phyloP scores from a whole-genome alignment of 2,797 vertebrate species.

The Molossus molossus region DNA sequence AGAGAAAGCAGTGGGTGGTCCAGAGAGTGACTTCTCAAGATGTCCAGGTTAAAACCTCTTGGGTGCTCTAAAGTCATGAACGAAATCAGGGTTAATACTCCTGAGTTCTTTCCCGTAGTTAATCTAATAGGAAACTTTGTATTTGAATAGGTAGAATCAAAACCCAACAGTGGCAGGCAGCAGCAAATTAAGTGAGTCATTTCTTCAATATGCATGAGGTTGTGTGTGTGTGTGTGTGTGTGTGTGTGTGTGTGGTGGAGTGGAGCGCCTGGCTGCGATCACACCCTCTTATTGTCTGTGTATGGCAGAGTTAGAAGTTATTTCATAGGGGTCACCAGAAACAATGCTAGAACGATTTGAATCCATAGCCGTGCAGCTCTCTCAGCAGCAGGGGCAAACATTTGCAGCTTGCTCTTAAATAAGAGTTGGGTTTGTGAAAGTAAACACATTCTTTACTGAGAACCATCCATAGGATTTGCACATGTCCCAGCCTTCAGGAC shows the following conservation, averaged over 20 bases:
- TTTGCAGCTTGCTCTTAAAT: conserved; percentile 66
- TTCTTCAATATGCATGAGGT: conserved; percentile 75
- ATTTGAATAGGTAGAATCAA: conserved; percentile 84
- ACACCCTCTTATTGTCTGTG: conserved; percentile 71
- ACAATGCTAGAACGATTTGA: conserved; percentile 24
- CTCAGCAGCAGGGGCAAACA: conserved; percentile 14
- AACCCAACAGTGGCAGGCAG: conserved; percentile 82
- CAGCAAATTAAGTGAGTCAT: conserved; percentile 86
- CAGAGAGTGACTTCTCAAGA: not conserved
- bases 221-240: conserved; percentile 12
- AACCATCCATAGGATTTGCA: conserved; percentile 28
- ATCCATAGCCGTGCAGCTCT: conserved; percentile 34
- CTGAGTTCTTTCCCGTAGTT: conserved; percentile 74
- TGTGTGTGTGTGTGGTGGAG: not conserved
- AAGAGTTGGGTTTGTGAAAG: conserved; percentile 39
- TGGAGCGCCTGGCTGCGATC: conserved; percentile 28
- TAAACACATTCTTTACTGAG: conserved; percentile 36
- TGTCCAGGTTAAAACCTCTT: not conserved
- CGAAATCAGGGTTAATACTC: conserved; percentile 46
- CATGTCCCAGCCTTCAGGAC: not conserved
- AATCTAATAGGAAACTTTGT: conserved; percentile 82
- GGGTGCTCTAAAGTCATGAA: conserved; percentile 42
- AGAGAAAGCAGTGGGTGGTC: conserved; percentile 9
- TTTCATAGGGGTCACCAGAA: conserved; percentile 72
- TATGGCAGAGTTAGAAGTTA: conserved; percentile 69